phyloP scores from a whole-genome alignment of 2,113 vertebrate species.

The Pedetes capensis region DNA sequence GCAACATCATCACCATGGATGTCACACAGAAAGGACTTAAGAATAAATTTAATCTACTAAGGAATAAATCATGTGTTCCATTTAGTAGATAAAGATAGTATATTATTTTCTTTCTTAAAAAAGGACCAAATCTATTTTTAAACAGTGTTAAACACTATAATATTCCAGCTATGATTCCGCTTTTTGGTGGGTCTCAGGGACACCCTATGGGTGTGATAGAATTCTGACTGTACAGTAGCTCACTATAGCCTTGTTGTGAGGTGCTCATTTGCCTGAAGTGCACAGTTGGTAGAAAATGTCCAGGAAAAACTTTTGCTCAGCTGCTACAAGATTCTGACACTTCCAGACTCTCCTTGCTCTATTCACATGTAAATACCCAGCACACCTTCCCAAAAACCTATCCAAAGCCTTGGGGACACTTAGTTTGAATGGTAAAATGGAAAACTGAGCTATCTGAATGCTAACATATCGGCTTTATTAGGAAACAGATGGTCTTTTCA shows the following conservation, averaged over 20 bases:
- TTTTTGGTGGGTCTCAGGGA: not conserved
- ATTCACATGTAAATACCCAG: not conserved
- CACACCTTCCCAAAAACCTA: not conserved
- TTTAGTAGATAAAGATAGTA: not conserved
- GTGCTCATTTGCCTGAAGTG: not conserved
- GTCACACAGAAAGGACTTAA: not conserved
- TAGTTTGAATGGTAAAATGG: not conserved
- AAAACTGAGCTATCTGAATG: not conserved
- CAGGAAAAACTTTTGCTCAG: not conserved
- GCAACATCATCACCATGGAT: not conserved
- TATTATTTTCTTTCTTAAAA: not conserved
- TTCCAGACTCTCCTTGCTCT: not conserved
- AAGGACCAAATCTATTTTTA: not conserved
- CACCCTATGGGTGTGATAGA: not conserved
- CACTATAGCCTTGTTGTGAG: not conserved
- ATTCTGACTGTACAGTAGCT: not conserved
- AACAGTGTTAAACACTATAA: not conserved
- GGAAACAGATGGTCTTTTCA: not conserved
- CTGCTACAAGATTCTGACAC: not conserved
- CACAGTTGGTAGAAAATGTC: not conserved
- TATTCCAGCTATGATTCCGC: not conserved
- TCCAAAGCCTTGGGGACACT: not conserved
- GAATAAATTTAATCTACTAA: not conserved
- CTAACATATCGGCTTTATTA: not conserved
- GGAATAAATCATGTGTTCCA: not conserved